Evolutionary conservation across 2,797 vertebrate genomes (phyloP), one percentile per base, ranked within the genome.

Genomic region (Manis javanica): DNA sequence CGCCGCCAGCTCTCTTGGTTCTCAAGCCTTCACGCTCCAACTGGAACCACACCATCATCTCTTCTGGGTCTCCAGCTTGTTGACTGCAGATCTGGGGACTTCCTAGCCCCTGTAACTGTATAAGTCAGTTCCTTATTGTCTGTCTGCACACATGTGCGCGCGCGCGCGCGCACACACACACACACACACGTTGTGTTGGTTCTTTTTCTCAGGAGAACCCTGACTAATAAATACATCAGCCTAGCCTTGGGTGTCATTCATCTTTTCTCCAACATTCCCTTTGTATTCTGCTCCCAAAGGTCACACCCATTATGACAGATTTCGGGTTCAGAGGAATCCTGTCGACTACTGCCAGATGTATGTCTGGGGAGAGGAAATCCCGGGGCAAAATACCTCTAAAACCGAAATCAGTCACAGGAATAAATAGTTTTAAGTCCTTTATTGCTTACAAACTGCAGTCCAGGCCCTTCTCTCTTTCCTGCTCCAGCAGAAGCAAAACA

Each of bases 201-300:
- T 77, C 57, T 86, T 7, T 81, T 94, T 90, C 78, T 93, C 49
- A 82, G 53, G 34, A 64, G 51, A 95, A 75, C 55, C 24, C 63
- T 39, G 46, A 49, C 87, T 68, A 21, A 66, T 72, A 16, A 21
- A 66, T 72, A 16, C 12, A 49, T 59, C 68, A 88, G n/a, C 34
- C 34, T 34, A 34, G 34, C 34, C 34, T 34, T 34, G 34, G 71
- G 16, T 92, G 92, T 79, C 42, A 37, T 57, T 94, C 68, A 63
- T 94, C 49, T 42, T 77, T 69, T 63, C 34, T 31, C 6, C 26
- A 68, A 10, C 24, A 18, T 37, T 61, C 12, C 2, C 83, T 87
- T 39, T 75, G 23, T 91, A 64, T 91, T 57, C 42, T 49, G 2
- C 96, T 39, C 37, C 37, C 37, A 39, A 39, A 39, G 37, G 37